A percentile compares a stretch with the other conserved stretches of the same genome.
Evolutionary conservation across 2,888 invertebrate genomes (phyloP).

Genomic region (Chirona hameri): DNA sequence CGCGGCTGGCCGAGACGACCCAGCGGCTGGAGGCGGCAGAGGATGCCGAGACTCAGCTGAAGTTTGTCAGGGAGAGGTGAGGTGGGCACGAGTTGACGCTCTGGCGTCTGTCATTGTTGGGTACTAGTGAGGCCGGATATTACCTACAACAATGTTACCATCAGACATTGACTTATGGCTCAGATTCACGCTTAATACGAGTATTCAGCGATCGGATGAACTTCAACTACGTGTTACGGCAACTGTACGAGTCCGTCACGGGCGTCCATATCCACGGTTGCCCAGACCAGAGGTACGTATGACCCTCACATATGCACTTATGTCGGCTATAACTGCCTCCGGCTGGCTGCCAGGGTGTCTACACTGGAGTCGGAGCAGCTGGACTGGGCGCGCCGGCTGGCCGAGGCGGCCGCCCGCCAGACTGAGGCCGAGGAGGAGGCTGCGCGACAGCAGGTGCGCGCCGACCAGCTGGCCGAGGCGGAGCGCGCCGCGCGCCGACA

Average conservation of each 20-base stretch:
- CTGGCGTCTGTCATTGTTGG: too few species aligned
- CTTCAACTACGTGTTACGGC: too few species aligned
- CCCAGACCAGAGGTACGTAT: too few species aligned
- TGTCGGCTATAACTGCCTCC: too few species aligned
- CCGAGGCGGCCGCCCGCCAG: neutral
- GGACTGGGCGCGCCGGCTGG: neutral
- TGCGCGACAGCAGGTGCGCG: neutral
- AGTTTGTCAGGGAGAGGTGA: neutral
- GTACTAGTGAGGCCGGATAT: too few species aligned
- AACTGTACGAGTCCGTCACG: too few species aligned
- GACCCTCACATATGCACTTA: too few species aligned
- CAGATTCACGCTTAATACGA: too few species aligned
- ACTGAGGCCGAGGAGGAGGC: slow-evolving; percentile 9
- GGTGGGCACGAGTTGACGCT: neutral
- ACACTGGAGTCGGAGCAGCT: neutral
- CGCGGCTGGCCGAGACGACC: neutral
- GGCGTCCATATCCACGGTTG: too few species aligned
- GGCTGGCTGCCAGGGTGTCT: neutral
- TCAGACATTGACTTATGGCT: too few species aligned
- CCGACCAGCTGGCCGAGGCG: slow-evolving; percentile 1
- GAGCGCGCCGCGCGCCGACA: slow-evolving; percentile 13
- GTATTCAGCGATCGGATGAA: too few species aligned
- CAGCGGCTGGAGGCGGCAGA: neutral
- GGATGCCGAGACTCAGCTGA: neutral
- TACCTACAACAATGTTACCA: too few species aligned